These are phyloP conservation scores for Coregonus suidteri DNA, from an alignment of 2,797 vertebrate genomes.

Conservation along the genomic window DNA sequence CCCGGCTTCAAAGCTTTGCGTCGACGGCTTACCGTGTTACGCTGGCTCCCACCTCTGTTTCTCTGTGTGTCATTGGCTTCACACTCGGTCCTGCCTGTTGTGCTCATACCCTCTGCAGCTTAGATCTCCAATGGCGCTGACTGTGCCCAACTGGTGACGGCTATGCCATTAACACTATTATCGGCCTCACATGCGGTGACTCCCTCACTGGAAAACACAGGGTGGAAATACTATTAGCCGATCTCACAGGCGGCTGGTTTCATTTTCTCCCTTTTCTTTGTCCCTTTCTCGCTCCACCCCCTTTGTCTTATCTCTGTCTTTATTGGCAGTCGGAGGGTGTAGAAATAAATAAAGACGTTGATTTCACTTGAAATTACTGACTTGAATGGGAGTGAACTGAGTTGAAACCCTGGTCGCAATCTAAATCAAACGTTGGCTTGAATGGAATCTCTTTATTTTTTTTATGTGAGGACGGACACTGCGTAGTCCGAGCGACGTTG, in stretches of 20 bases:
- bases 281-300: background rate
- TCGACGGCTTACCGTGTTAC: background rate
- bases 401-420: background rate
- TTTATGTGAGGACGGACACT: background rate
- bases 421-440: background rate
- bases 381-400: background rate
- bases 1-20: background rate
- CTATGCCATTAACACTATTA: background rate
- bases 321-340: background rate
- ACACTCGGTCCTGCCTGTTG: background rate
- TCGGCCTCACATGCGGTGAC: background rate
- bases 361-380: background rate
- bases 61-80: background rate
- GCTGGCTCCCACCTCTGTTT: background rate
- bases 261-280: background rate
- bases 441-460: background rate
- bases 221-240: background rate
- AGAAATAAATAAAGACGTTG: background rate
- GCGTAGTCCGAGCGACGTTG: background rate
- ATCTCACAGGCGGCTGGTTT: background rate
- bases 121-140: background rate
- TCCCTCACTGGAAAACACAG: background rate
- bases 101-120: background rate
- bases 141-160: background rate
- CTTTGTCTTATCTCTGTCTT: background rate